These are phyloP conservation scores for Stercorarius parasiticus DNA, from an alignment of 2,113 vertebrate species.

Conservation along the genomic window DNA sequence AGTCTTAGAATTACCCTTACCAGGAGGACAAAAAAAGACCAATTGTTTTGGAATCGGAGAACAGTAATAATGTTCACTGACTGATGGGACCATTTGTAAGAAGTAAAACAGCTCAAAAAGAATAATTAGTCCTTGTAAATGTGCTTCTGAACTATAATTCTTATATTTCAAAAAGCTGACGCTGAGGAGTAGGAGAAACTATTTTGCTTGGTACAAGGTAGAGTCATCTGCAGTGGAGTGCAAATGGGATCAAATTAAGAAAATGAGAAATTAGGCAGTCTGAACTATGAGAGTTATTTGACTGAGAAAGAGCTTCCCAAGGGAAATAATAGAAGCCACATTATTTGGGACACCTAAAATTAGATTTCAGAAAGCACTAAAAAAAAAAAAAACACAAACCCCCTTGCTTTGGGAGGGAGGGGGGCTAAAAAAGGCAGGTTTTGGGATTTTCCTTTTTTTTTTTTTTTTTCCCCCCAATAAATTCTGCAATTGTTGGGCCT, in stretches of 20 bases:
- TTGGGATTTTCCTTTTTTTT: neutral
- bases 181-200: neutral
- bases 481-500: neutral
- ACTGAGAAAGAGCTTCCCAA: conserved; percentile 12
- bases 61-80: neutral
- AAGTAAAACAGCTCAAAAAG: neutral
- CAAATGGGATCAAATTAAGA: conserved; percentile 7
- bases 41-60: neutral
- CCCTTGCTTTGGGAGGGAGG: neutral
- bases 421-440: conserved; percentile 18
- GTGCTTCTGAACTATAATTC: neutral
- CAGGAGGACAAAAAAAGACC: neutral
- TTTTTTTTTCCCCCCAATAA: neutral
- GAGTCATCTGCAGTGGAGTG: neutral
- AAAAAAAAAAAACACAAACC: conserved; percentile 34
- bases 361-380: conserved; percentile 22
- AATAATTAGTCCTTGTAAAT: neutral
- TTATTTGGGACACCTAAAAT: conserved; percentile 66
- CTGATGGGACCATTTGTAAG: neutral
- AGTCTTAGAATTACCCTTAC: neutral
- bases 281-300: conserved; percentile 6
- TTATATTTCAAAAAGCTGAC: neutral
- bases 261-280: conserved; percentile 31
- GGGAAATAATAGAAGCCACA: conserved; percentile 32
- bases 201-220: neutral